Base-by-base conservation (phyloP, 2,113 vertebrate species). In the Paratilapia polleni region DNA sequence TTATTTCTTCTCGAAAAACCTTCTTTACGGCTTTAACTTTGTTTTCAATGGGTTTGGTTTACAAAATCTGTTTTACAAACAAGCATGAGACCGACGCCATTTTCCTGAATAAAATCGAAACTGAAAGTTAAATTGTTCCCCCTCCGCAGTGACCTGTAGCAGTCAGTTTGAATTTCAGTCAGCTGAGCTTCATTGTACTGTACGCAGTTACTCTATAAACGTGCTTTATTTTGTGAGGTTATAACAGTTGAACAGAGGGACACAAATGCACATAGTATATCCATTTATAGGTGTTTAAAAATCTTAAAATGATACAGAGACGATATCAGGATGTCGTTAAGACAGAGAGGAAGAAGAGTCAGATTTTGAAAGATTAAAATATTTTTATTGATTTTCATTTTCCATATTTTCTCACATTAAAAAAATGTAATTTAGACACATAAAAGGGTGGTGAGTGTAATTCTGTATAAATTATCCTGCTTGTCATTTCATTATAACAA, bases 81-180 rank as follows among this genome's bases (percentile, higher is more conserved):
- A 47, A 22, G 38, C 49, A 17, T 61, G 38, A 75, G 68, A 49
- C 36, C 20, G 85, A 82, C 76, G 41, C 88, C 85, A 87, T 88
- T n/a, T 43, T 20, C 12, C 11, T 58, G 11, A 17, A 7, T 52
- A 2, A 34, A 62, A 77, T 6, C 79, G 86, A 93, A 94, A 93
- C 19, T 77, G 92, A 93, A 93, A 93, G 78, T 91, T 31, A 64
- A 86, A 9, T 1, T 6, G 60, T 43, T 3, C 54, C 79, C 66
- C 77, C 73, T 31, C 80, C 41, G 49, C 36, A 11, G 0, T 0
- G 34, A 66, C 58, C 52, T 7, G 60, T 5, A 17, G 13, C 12
- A 34, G n/a, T n/a, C n/a, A n/a, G n/a, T n/a, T n/a, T n/a, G n/a
- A 38, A 38, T 31, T 38, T 38, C 36, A 38, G 8, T 38, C 36